Evolutionary conservation across 2,888 invertebrate species (phyloP).

Genomic region (Clepsis dumicolana): DNA sequence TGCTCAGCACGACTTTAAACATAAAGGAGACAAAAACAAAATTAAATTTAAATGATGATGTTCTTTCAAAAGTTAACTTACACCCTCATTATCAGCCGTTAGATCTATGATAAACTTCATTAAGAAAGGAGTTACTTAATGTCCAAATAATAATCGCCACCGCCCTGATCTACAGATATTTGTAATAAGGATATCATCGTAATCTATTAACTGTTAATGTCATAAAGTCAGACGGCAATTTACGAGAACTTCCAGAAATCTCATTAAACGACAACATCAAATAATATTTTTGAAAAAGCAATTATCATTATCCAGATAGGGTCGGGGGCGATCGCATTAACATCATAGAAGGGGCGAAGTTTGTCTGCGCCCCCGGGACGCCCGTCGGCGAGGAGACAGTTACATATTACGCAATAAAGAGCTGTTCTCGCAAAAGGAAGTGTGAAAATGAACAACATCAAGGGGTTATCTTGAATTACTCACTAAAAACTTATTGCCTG

Average conservation of each 20-base stretch:
- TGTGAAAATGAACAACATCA: slow-evolving; percentile 87
- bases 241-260: slow-evolving; percentile 67
- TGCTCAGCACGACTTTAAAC: background rate
- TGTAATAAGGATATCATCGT: slow-evolving; percentile 47
- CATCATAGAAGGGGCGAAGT: slow-evolving; percentile 84
- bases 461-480: slow-evolving; percentile 87
- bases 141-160: slow-evolving; percentile 34
- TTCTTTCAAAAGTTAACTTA: slow-evolving; percentile 9
- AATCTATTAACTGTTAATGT: slow-evolving; percentile 71
- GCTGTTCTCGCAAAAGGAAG: slow-evolving; percentile 87
- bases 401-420: slow-evolving; percentile 86
- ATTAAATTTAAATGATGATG: slow-evolving; percentile 17
- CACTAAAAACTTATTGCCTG: slow-evolving; percentile 85
- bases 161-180: slow-evolving; percentile 37
- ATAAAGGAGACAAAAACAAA: slow-evolving; percentile 4
- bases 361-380: slow-evolving; percentile 79
- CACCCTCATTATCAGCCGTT: slow-evolving; percentile 18
- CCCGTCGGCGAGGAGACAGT: slow-evolving; percentile 82
- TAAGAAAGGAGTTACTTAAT: slow-evolving; percentile 28
- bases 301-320: slow-evolving; percentile 84
- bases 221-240: slow-evolving; percentile 68
- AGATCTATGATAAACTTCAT: slow-evolving; percentile 31
- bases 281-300: slow-evolving; percentile 85
- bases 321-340: slow-evolving; percentile 83
- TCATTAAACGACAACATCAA: slow-evolving; percentile 82